Base-by-base conservation (phyloP, 2,888 invertebrate genomes). In the Platycheirus albimanus region DNA sequence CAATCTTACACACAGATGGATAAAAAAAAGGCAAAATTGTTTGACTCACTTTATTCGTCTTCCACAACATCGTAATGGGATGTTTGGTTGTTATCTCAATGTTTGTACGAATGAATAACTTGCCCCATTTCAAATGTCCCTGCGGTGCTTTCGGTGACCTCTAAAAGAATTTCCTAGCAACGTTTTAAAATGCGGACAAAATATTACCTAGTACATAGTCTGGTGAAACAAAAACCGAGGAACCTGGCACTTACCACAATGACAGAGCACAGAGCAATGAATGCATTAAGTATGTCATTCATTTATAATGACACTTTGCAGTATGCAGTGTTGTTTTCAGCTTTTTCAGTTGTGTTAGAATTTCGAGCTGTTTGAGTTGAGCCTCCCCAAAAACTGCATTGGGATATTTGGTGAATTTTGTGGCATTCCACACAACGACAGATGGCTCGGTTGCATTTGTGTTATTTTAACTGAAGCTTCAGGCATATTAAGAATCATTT, bases 301-400 rank as follows among this genome's bases (percentile, higher is more conserved):
- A 77, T 76, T 63, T 54, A 63, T 64, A 77, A 77, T 56, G 76
- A 77, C 69, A 54, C 63, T 77, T 54, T 56, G 24, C 36, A 56
- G 33, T 20, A 11, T 56, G 24, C 36, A 56, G 33, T 20, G 15
- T 54, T 45, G 17, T 51, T 41, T 66, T 38, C 28, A 66, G 15
- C 30, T 38, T 51, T 41, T 66, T 38, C 28, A 66, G 15, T 20
- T 38, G 33, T 30, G 10, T 19, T 64, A 41, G 38, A 30, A 47
- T 58, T 20, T 36, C 13, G 41, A 11, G 30, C 17, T n/a, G 6
- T 6, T n/a, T 52, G 6, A 56, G n/a, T n/a, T 52, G n/a, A 56
- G 56, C 56, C 38, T 20, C 41, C 36, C 11, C 6, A 58, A 54
- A 54, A 36, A 7, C 1, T 36, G 36, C 54, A 13, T 20, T 19